A percentile compares a stretch with the other conserved stretches of the same genome.
Evolutionary conservation across 2,113 vertebrate species (phyloP).

Genomic region (Strix uralensis): DNA sequence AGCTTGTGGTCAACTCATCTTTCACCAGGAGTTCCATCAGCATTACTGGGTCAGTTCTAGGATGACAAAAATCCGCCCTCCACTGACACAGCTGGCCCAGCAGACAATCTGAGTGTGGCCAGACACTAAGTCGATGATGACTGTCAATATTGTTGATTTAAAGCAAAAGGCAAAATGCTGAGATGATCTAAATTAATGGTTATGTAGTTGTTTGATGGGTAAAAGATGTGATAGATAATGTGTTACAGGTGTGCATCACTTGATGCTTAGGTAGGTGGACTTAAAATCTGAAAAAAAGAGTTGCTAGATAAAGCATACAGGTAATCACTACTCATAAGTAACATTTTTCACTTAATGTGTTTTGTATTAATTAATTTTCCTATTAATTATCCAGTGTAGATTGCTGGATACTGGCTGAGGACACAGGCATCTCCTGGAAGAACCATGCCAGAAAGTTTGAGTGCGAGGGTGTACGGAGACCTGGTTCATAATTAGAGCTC

Average conservation of each 20-base stretch:
- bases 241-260: not conserved
- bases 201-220: not conserved
- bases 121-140: too few species aligned
- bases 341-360: not conserved
- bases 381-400: not conserved
- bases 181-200: not conserved
- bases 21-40: not conserved
- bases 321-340: not conserved
- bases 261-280: not conserved
- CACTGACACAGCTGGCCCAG: not conserved
- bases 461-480: not conserved
- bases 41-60: not conserved
- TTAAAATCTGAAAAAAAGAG: not conserved
- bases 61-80: not conserved
- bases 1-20: not conserved
- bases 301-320: not conserved
- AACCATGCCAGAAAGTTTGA: not conserved
- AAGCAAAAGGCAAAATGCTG: not conserved
- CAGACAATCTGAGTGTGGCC: not conserved
- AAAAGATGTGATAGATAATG: not conserved
- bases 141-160: not conserved
- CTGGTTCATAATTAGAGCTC: not conserved
- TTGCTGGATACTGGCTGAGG: not conserved
- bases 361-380: not conserved
- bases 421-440: not conserved